phyloP scores from a whole-genome alignment of 1,140 invertebrate genomes.

The Whitmania pigra region DNA sequence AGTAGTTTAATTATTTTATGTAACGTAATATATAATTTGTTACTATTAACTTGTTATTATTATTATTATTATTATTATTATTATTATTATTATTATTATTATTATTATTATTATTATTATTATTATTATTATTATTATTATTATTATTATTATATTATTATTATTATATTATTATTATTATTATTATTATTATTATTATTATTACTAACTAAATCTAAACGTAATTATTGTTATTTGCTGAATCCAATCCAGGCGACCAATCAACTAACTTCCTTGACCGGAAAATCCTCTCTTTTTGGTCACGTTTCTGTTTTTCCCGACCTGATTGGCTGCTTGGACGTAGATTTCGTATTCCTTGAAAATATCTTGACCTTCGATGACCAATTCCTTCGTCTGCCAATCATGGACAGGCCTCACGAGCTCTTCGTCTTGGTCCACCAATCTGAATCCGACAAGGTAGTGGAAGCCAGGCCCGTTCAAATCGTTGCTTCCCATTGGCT shows the following conservation, averaged over 20 bases:
- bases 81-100: too few relatives aligned
- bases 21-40: too few relatives aligned
- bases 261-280: constrained; percentile 22
- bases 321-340: constrained; percentile 16
- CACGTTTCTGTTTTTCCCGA: constrained; percentile 3
- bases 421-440: background rate
- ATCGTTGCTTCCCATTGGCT: constrained; percentile 17
- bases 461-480: constrained; percentile 19
- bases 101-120: too few relatives aligned
- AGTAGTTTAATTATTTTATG: too few relatives aligned
- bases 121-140: too few relatives aligned
- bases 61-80: too few relatives aligned
- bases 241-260: background rate
- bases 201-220: too few relatives aligned
- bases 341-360: constrained; percentile 19
- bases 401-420: background rate
- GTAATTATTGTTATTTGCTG: too few relatives aligned
- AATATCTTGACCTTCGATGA: constrained; percentile 9
- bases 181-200: too few relatives aligned
- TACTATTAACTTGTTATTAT: too few relatives aligned
- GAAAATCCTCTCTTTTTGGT: constrained; percentile 19
- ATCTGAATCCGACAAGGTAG: constrained; percentile 18
- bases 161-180: too few relatives aligned
- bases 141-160: too few relatives aligned
- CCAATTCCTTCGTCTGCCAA: constrained; percentile 21